Evolutionary conservation across 2,888 invertebrate species (phyloP).

Genomic region (Meiosimyza platycephala): DNA sequence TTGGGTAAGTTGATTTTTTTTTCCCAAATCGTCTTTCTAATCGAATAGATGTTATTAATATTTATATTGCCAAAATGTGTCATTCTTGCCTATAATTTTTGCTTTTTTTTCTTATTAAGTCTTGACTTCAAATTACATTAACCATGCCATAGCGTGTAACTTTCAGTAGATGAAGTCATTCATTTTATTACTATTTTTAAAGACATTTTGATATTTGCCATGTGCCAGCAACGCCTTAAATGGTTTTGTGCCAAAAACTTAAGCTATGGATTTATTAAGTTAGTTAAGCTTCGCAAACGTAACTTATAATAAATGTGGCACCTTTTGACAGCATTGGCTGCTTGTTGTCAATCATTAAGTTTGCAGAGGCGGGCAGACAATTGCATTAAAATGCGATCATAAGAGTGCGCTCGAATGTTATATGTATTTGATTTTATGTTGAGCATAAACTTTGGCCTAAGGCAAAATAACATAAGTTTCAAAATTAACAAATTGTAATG

Average conservation of each 20-base stretch:
- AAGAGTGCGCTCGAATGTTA: too few species aligned
- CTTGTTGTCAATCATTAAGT: neutral
- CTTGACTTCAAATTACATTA: slow-evolving; percentile 1
- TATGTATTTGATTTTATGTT: too few species aligned
- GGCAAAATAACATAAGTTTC: too few species aligned
- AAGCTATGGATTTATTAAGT: neutral
- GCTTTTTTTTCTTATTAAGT: too few species aligned
- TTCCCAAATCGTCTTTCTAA: slow-evolving; percentile 26
- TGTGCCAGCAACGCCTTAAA: slow-evolving; percentile 9
- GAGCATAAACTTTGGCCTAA: too few species aligned
- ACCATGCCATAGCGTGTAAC: neutral
- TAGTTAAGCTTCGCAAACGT: neutral
- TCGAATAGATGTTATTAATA: neutral
- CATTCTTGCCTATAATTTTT: too few species aligned
- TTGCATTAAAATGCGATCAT: neutral
- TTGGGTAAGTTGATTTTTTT: slow-evolving; percentile 71
- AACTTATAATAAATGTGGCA: slow-evolving; percentile 2
- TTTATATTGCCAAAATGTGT: neutral
- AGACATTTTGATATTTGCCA: neutral
- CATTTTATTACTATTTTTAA: slow-evolving; percentile 2
- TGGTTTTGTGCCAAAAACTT: neutral
- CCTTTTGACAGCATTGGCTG: slow-evolving; percentile 16
- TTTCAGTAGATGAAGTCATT: neutral
- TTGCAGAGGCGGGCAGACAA: neutral
- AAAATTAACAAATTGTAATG: too few species aligned